Percentiles rank a stretch among this genome's conserved stretches.
phyloP scores from a whole-genome alignment of 2,888 invertebrate species.

The Nowickia ferox region DNA sequence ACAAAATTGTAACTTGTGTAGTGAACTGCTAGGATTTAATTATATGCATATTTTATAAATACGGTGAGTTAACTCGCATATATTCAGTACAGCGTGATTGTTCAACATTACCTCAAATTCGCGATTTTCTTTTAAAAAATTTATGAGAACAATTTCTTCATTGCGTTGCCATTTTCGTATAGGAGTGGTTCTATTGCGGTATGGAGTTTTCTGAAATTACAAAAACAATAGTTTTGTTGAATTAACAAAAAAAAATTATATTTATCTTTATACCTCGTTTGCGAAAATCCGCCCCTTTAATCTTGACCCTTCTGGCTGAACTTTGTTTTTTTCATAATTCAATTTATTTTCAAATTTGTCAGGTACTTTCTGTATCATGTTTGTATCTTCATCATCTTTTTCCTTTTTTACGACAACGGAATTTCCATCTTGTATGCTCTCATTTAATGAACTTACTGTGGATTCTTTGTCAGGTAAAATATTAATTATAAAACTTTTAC shows the following conservation, averaged over 20 bases:
- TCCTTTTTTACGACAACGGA: slow-evolving; percentile 20
- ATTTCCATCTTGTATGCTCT: slow-evolving; percentile 9
- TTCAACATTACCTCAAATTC: slow-evolving; percentile 38
- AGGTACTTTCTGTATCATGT: not conserved
- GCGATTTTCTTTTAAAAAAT: slow-evolving; percentile 38
- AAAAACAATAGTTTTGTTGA: not conserved
- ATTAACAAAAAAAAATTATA: not conserved
- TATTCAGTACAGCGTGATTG: too few relatives aligned
- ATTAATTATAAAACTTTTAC: not conserved
- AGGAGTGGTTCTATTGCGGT: slow-evolving; percentile 21
- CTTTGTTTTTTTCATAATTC: slow-evolving; percentile 5
- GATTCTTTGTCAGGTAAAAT: slow-evolving; percentile 7
- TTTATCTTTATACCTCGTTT: not conserved
- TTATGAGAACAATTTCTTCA: slow-evolving; percentile 35
- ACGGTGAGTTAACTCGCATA: too few relatives aligned
- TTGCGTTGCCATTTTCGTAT: slow-evolving; percentile 37
- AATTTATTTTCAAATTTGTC: not conserved
- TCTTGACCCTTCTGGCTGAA: not conserved
- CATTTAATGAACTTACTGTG: slow-evolving; percentile 6
- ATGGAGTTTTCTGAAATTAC: slow-evolving; percentile 17
- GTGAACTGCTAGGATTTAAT: too few relatives aligned
- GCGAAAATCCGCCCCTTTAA: slow-evolving; percentile 1
- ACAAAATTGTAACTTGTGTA: too few relatives aligned
- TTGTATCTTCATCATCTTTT: not conserved
- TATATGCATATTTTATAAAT: too few relatives aligned